phyloP scores from a whole-genome alignment of 2,888 invertebrate genomes.

The Epistrophe eligans region DNA sequence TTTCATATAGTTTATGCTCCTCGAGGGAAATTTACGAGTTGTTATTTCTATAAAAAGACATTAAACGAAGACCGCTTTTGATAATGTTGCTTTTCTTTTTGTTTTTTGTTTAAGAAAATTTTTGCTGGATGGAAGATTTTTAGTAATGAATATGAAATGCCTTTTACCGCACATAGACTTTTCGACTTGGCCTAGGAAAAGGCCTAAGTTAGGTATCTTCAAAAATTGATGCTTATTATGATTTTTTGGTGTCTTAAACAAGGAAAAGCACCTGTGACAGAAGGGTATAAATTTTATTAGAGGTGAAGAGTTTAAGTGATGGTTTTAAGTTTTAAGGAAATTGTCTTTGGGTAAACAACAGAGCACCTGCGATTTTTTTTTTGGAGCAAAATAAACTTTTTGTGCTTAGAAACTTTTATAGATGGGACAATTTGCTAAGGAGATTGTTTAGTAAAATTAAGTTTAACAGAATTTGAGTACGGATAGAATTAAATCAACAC shows the following conservation, averaged over 20 bases:
- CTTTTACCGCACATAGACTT: constrained; percentile 16
- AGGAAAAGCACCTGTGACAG: constrained; percentile 43
- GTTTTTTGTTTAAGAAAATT: constrained; percentile 14
- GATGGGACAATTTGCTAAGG: background rate
- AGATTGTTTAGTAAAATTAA: too few species aligned
- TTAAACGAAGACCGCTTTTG: constrained; percentile 24
- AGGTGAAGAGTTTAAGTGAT: constrained; percentile 71
- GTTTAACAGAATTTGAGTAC: too few species aligned
- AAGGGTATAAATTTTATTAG: constrained; percentile 25
- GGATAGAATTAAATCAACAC: too few species aligned
- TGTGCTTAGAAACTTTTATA: background rate
- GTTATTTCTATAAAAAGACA: constrained; percentile 19
- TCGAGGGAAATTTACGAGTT: constrained; percentile 74
- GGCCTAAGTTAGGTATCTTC: constrained; percentile 30
- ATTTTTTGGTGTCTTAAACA: constrained; percentile 38
- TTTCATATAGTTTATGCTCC: constrained; percentile 75
- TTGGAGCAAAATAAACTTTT: background rate
- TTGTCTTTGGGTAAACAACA: background rate
- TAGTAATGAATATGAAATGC: constrained; percentile 73
- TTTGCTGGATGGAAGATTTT: constrained; percentile 34
- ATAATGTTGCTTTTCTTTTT: constrained; percentile 20
- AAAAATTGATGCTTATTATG: constrained; percentile 45
- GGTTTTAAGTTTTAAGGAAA: background rate
- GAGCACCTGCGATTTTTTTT: background rate
- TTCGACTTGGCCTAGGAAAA: constrained; percentile 40